These are phyloP conservation scores for Coecobrya sp. DNA, from an alignment of 2,888 invertebrate species.

Conservation along the genomic window DNA sequence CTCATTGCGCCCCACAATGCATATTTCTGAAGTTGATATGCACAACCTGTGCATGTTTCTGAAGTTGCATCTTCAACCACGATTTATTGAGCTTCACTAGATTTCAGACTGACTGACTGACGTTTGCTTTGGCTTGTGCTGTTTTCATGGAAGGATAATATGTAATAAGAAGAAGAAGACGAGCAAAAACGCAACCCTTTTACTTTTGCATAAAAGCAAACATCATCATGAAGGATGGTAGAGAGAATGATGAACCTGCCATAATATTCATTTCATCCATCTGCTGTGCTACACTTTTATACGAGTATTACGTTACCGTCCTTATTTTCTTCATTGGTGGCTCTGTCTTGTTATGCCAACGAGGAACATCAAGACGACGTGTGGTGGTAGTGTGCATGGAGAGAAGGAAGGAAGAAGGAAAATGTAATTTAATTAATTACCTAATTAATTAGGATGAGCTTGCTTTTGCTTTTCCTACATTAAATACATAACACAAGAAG, in stretches of 20 bases:
- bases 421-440: constrained; percentile 82
- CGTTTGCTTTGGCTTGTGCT: constrained; percentile 57
- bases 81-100: constrained; percentile 59
- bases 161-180: constrained; percentile 6
- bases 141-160: constrained; percentile 36
- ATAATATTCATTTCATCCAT: constrained; percentile 73
- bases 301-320: not conserved
- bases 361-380: constrained; percentile 4
- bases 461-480: constrained; percentile 52
- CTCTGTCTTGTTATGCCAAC: constrained; percentile 48
- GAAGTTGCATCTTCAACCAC: too few relatives aligned
- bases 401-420: constrained; percentile 18
- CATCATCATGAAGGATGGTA: not conserved
- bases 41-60: too few relatives aligned
- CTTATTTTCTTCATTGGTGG: constrained; percentile 59
- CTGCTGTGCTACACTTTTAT: constrained; percentile 52
- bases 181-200: constrained; percentile 25
- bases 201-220: constrained; percentile 9
- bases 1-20: too few relatives aligned
- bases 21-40: too few relatives aligned
- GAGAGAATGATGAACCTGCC: constrained; percentile 56
- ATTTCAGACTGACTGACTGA: constrained; percentile 37
- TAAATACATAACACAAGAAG: not conserved
- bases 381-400: constrained; percentile 18
- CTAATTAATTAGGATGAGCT: constrained; percentile 82